Base-by-base conservation (phyloP, 2,888 invertebrate species). In the Argyresthia albistria region DNA sequence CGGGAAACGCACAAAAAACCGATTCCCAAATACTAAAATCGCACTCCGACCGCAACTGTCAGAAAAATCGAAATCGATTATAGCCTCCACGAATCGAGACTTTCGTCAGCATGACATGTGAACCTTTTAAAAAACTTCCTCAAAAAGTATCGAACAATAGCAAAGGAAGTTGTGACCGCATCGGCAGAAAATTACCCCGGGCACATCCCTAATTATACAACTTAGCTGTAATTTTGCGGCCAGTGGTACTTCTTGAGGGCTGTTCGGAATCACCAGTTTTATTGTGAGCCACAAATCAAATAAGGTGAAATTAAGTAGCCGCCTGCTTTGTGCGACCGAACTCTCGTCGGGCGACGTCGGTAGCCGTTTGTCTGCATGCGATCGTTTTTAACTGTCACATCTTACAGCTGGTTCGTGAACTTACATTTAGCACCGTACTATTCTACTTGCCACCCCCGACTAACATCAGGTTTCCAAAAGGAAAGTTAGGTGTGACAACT, bases 91-190 rank as follows among this genome's bases (percentile, higher is more conserved):
- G 25, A 25, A 25, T 25, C 25, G 25, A 6, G 25, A 25, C 2
- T 25, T 25, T 25, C 25, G 25, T 4, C 25, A 35, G n/a, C 12
- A 12, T 46, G 9, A 12, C 35, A 12, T 47, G 25, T n/a, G 8
- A 35, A 35, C 47, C 35, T 35, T 15, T n/a, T 46, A 61, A 60
- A 64, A 58, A 59, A 69, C 66, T 70, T 73, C 72, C 73, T 71
- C 74, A 12, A 67, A 61, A 62, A 62, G 55, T 60, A 59, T 48
- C 57, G 59, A 73, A 86, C 86, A 86, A 86, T 80, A 66, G 76
- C 76, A 72, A 77, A 84, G 86, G 86, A 84, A 86, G 76, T 68
- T 59, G 64, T 63, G 67, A 83, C 86, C 84, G 73, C 86, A 84
- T 79, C 71, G 69, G 61, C 2, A 36, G 67, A 63, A 63, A 72